Evolutionary conservation across 2,797 vertebrate species (phyloP), one percentile per base, ranked within the genome.

Genomic region (Cyclura pinguis): DNA sequence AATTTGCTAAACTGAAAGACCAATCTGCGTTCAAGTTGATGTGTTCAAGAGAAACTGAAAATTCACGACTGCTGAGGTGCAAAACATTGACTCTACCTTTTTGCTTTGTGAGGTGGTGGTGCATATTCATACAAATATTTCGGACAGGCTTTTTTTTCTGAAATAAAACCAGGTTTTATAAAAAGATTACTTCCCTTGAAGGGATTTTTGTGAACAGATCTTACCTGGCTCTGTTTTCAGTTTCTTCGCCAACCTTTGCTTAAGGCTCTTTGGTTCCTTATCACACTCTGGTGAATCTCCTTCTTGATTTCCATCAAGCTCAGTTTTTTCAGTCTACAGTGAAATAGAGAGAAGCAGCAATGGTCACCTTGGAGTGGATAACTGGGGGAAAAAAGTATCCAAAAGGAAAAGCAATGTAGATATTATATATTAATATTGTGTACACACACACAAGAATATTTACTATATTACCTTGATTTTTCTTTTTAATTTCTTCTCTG

Each of bases 271-370:
- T 88, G 82, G 1, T 94, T 96, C 93, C 77, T 92, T 87, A 72
- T 95, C 95, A 1, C 80, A 55, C 29, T 96, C 96, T 82, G 92
- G 94, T 50, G 92, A 32, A 47, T 67, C 59, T 62, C 95, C 97
- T 18, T 93, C 97, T 91, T 93, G 93, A 27, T 97, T 98, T 22
- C 98, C 98, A 57, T 94, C 97, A 93, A 97, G 98, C 88, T 98
- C 98, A 96, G 96, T 97, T 96, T 98, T 98, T 95, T 98, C 98
- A 85, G 5, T 95, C 98, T 99, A 95, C 87, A 94, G 7, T 5
- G 57, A 93, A 86, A 90, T 85, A 95, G 91, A 92, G 50, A 81
- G 4, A 47, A 47, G 1, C 72, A 88, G 82, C 84, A 0, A 90
- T 93, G 72, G 55, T 84, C 62, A 52, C 55, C 42, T 67, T 35